phyloP scores from a whole-genome alignment of 1,140 invertebrate genomes.

The Diachasma alloeum region DNA sequence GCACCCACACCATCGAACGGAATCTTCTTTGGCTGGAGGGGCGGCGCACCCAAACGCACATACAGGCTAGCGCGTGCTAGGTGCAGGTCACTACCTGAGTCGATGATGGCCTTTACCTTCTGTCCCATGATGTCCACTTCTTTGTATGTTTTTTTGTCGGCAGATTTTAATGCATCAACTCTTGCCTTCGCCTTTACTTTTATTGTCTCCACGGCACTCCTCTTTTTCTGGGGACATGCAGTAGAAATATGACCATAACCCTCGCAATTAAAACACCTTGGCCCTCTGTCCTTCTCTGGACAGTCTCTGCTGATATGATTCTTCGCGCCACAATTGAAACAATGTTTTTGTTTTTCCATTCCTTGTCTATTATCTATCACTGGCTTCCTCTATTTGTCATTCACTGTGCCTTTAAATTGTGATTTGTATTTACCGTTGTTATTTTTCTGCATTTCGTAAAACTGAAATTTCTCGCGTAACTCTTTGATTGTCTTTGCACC shows the following conservation, averaged over 20 bases:
- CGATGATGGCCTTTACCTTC: slow-evolving; percentile 17
- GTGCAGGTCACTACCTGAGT: slow-evolving; percentile 32
- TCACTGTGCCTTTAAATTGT: not conserved
- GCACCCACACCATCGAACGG: not conserved
- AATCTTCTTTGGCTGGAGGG: not conserved
- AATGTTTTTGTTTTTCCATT: slow-evolving; percentile 32
- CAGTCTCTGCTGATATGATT: not conserved
- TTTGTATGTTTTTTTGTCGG: slow-evolving; percentile 21
- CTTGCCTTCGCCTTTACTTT: not conserved
- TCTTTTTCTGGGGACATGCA: not conserved
- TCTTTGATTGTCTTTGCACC: slow-evolving; percentile 29
- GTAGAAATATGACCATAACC: slow-evolving; percentile 23
- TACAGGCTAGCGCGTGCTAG: slow-evolving; percentile 17
- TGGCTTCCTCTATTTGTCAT: not conserved
- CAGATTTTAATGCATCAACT: not conserved
- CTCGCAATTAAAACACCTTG: slow-evolving; percentile 30
- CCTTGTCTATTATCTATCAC: too few species aligned
- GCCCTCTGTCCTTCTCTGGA: slow-evolving; percentile 7
- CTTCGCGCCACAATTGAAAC: slow-evolving; percentile 12
- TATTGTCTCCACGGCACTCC: not conserved
- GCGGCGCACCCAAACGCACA: slow-evolving; percentile 7
- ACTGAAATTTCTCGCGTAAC: slow-evolving; percentile 35
- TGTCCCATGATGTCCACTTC: slow-evolving; percentile 16
- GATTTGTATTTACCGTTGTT: not conserved
- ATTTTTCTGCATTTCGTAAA: slow-evolving; percentile 17